Evolutionary conservation across 2,797 vertebrate species (phyloP), one percentile per base, ranked within the genome.

Genomic region (Choloepus didactylus): DNA sequence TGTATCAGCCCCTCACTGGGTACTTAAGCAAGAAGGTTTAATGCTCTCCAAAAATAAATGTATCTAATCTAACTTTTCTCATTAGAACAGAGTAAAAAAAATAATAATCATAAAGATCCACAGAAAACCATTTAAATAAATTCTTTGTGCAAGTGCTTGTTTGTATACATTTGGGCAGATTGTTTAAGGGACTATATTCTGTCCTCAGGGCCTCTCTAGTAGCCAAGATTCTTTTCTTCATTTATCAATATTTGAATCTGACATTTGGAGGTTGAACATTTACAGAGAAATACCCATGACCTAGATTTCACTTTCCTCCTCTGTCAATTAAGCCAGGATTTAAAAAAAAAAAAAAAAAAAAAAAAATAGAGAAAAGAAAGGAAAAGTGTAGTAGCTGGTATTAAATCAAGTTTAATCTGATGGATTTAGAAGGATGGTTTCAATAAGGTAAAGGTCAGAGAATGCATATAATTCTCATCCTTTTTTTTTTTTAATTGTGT

Each of bases 351-450:
- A 3, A 89, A 49, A 85, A 87, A 5, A 3, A 44, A 56, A 67
- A 66, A 59, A 60, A 83, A 5, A 29, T 2, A 62, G 16, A 14
- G 15, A 38, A 60, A 29, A 90, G 31, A 6, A 38, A 31, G 27
- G 77, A 21, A 64, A 85, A 62, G 25, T 60, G 27, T n/a, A 8
- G 31, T 60, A 46, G 49, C 49, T 81, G 12, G 7, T 44, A 75
- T 62, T 95, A 95, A 92, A 86, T 67, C n/a, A 31, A 46, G 18
- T 93, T 93, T 91, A 82, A 83, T 59, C 27, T 83, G 76, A 79
- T 79, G 38, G 25, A 15, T 23, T 38, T 23, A 25, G 25, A 54
- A 86, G 16, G 16, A 35, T 87, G 54, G 19, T 75, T 70, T 75
- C 35, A 76, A 29, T 49, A 73, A 85, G 85, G 67, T n/a, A 12